These are phyloP conservation scores for Pheosia gnoma DNA, from an alignment of 2,888 invertebrate genomes.

Conservation along the genomic window DNA sequence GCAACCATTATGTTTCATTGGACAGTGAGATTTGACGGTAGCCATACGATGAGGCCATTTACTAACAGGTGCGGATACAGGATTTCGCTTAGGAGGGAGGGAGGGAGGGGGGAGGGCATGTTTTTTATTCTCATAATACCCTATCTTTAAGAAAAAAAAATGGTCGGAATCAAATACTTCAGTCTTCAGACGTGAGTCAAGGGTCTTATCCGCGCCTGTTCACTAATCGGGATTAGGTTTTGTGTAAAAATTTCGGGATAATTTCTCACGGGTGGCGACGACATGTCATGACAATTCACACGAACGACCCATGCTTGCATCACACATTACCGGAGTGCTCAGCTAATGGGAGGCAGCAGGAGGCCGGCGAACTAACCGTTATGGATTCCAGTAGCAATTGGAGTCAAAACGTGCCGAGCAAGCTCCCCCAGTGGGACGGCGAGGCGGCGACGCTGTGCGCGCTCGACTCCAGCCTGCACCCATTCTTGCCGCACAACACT, in stretches of 20 bases:
- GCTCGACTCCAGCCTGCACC: slow-evolving; percentile 60
- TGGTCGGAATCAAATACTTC: no score
- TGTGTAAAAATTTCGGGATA: slow-evolving; percentile 22
- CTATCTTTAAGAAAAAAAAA: no score
- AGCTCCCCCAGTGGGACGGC: slow-evolving; percentile 77
- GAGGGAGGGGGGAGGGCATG: no score
- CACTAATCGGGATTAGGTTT: slow-evolving; percentile 1
- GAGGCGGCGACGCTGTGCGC: slow-evolving; percentile 74
- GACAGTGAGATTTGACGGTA: no score
- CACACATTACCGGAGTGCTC: slow-evolving; percentile 26
- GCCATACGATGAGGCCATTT: neutral
- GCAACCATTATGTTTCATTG: neutral
- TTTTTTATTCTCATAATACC: no score
- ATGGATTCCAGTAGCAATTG: slow-evolving; percentile 80
- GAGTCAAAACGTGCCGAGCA: slow-evolving; percentile 70
- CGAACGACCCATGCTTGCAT: slow-evolving; percentile 30
- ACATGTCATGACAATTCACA: slow-evolving; percentile 22
- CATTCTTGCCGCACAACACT: slow-evolving; percentile 59
- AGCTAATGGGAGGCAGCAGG: slow-evolving; percentile 22
- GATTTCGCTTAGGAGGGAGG: no score
- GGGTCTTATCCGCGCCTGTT: no score
- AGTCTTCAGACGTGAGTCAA: no score
- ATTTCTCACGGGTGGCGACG: slow-evolving; percentile 25
- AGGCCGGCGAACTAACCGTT: slow-evolving; percentile 46
- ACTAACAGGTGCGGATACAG: neutral